Evolutionary conservation across 2,797 vertebrate species (phyloP).

Genomic region (Epinephelus malabaricus): DNA sequence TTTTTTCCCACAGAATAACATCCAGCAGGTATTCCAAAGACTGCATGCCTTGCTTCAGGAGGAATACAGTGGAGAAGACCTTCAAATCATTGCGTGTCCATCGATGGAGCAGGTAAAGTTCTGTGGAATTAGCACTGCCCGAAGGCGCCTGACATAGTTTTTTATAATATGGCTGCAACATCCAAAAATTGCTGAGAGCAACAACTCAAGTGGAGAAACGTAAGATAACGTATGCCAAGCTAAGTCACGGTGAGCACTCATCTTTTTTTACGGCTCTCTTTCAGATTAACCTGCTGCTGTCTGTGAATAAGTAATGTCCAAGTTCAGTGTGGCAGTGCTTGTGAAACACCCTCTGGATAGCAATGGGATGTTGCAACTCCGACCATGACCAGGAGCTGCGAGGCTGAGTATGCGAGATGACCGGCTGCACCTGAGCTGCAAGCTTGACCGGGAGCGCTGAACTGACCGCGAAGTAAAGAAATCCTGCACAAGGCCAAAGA

Average conservation of each 20-base stretch:
- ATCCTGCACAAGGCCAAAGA: conserved; percentile 68
- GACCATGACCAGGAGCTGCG: conserved; percentile 51
- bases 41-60: conserved; percentile 93
- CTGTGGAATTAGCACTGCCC: conserved; percentile 45
- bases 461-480: conserved; percentile 4
- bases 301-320: conserved; percentile 89
- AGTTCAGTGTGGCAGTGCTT: conserved; percentile 38
- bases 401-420: conserved; percentile 49
- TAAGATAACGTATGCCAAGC: conserved; percentile 52
- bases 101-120: conserved; percentile 89
- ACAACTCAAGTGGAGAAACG: conserved; percentile 50
- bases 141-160: conserved; percentile 55
- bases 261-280: conserved; percentile 67
- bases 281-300: conserved; percentile 95
- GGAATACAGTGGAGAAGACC: conserved; percentile 95
- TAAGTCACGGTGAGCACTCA: conserved; percentile 53
- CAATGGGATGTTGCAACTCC: conserved; percentile 49
- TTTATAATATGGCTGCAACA: conserved; percentile 56
- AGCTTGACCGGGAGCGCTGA: conserved; percentile 29
- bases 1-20: conserved; percentile 89
- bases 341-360: conserved; percentile 42
- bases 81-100: conserved; percentile 96
- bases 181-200: conserved; percentile 59
- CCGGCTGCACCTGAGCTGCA: conserved; percentile 41
- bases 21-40: conserved; percentile 97